Base-by-base conservation (phyloP, 1,140 invertebrate genomes). In the Trichonephila clavipes region DNA sequence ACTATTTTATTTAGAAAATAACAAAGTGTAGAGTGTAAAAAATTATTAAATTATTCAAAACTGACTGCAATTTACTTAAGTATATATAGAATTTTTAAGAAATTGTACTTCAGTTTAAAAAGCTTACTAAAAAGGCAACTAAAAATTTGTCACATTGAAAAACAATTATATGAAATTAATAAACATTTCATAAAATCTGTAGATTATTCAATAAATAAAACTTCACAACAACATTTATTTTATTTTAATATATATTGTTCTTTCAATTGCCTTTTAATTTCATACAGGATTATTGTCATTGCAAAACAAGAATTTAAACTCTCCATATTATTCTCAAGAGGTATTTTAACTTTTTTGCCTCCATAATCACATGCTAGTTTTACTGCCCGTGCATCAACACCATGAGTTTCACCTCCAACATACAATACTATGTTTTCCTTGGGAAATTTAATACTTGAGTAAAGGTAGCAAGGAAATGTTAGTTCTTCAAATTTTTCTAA, bases 341-440 rank as follows among this genome's bases (percentile, higher is more conserved):
- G 98, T 94, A 99, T 97, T 94, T 95, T 95, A 6, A 96, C 92
- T 94, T 91, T 95, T 16, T 94, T 93, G 61, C 95, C 97, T 94
- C 96, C 96, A 94, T 95, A 96, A 21, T 96, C 95, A 87, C 96
- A 95, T 7, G 97, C 96, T 44, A 97, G 96, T 94, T 96, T 96
- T 94, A 97, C 96, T 16, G 97, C 97, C 90, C 97, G 96, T 66
- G 96, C 94, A 96, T 97, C 98, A 7, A 99, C 96, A 0, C 98
- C 98, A 95, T 97, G 96, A 24, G 98, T 98, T 96, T 99, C 98
- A n/a, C 98, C 98, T 40, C 98, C 98, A 95, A 99, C 96, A 62
- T 99, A 96, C 1, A 99, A 95, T 51, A 97, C 69, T 85, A 93
- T 95, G 93, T 96, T 96, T 81, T 96, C 95, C 8, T 95, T 64